These are phyloP conservation scores for Mus spretus DNA, from an alignment of 2,797 vertebrate genomes.

Conservation along the genomic window DNA sequence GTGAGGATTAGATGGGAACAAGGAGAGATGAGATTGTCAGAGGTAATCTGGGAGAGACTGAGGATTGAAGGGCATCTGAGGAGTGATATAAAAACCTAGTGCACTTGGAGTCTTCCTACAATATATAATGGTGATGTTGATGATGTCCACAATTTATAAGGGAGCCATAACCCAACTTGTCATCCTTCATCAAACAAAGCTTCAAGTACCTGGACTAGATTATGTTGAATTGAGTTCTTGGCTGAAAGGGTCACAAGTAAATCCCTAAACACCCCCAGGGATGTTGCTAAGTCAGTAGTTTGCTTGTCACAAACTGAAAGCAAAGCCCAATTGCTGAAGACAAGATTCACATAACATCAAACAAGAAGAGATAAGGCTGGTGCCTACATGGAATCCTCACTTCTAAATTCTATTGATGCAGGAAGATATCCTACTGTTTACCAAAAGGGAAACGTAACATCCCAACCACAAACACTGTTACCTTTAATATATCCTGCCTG, in stretches of 20 bases:
- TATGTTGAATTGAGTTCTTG: neutral
- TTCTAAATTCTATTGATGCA: neutral
- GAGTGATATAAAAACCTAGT: neutral
- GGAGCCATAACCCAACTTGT: neutral
- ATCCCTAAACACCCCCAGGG: neutral
- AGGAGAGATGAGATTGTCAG: neutral
- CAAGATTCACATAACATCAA: neutral
- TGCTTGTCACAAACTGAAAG: neutral
- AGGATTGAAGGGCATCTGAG: neutral
- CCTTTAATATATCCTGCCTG: neutral
- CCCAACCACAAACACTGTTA: neutral
- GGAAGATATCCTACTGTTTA: neutral
- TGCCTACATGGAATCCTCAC: neutral
- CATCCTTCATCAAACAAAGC: neutral
- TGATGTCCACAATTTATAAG: neutral
- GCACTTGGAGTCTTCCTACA: neutral
- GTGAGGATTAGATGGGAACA: neutral
- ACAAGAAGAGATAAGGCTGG: neutral
- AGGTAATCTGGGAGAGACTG: neutral
- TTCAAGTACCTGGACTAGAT: neutral
- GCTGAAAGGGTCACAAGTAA: neutral
- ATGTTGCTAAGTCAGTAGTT: neutral
- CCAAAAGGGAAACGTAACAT: neutral
- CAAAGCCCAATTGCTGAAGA: neutral
- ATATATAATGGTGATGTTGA: neutral